Base-by-base conservation (phyloP, 2,888 invertebrate species). In the Ormyrus nitidulus region DNA sequence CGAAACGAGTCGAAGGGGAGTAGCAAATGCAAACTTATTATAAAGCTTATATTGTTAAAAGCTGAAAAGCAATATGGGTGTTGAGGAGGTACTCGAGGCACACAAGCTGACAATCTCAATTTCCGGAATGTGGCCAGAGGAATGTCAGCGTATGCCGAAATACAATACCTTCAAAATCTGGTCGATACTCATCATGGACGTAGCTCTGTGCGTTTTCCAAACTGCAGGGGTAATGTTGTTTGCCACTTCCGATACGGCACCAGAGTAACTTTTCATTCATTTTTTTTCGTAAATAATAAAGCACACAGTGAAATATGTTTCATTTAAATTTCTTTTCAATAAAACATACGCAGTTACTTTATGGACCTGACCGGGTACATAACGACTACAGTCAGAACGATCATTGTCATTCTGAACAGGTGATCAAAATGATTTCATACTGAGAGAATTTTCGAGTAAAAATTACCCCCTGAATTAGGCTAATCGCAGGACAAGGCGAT, bases 111-210 rank as follows among this genome's bases (percentile, higher is more conserved):
- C 49, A 6, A 48, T 65, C 7, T 44, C n/a, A 8, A 13, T 51
- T 7, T 9, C n/a, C 9, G 65, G 65, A 1, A 7, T 65, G n/a
- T 65, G 65, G 65, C 65, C 65, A 13, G n/a, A 65, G 5, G 65
- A 65, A 8, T 65, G 9, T 65, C 49, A 8, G 7, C 11, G 3
- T 3, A 49, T n/a, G 13, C 65, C 65, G 6, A 65, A 11, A 7
- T 6, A 13, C 49, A 49, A 49, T 6, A 13, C 0, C 3, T 6
- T 65, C 1, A 48, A 49, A 19, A 7, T 65, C 6, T 65, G 48
- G 49, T n/a, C 19, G 4, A 49, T 13, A 7, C 19, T 11, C 7
- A 13, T 13, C 48, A 8, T 13, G 4, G 49, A 13, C n/a, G 0
- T 65, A 9, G n/a, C 0, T 8, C 13, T 65, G 10, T 48, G 48